These are phyloP conservation scores for Rhynchonycteris naso DNA, from an alignment of 2,797 vertebrate genomes.

Conservation along the genomic window DNA sequence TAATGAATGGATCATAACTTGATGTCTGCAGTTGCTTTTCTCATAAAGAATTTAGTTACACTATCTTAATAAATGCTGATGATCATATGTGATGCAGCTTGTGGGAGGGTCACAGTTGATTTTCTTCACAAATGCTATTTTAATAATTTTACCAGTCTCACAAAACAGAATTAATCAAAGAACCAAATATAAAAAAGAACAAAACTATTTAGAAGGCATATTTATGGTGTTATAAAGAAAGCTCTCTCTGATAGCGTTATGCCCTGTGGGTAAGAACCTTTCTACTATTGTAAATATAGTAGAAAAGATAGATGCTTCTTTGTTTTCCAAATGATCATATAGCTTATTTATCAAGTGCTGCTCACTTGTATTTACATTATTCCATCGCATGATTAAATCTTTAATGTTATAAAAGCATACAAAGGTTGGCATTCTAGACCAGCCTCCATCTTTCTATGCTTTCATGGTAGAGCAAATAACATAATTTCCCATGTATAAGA, in stretches of 20 bases:
- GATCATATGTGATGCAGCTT: not conserved
- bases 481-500: too few relatives aligned
- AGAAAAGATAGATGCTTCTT: not conserved
- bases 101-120: not conserved
- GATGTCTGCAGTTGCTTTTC: not conserved
- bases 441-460: not conserved
- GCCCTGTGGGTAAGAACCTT: not conserved
- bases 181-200: not conserved
- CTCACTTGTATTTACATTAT: not conserved
- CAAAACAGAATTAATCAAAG: not conserved
- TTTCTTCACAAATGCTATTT: not conserved
- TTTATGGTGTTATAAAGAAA: not conserved
- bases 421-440: not conserved
- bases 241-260: not conserved
- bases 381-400: not conserved
- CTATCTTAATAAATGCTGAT: not conserved
- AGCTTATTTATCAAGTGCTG: not conserved
- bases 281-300: not conserved
- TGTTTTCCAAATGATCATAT: not conserved
- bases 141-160: not conserved
- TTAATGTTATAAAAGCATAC: not conserved
- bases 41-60: not conserved
- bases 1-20: not conserved
- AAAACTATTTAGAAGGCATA: not conserved
- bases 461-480: not conserved